Evolutionary conservation across 2,797 vertebrate genomes (phyloP), one percentile per base, ranked within the genome.

Genomic region (Anguilla pacifica): DNA sequence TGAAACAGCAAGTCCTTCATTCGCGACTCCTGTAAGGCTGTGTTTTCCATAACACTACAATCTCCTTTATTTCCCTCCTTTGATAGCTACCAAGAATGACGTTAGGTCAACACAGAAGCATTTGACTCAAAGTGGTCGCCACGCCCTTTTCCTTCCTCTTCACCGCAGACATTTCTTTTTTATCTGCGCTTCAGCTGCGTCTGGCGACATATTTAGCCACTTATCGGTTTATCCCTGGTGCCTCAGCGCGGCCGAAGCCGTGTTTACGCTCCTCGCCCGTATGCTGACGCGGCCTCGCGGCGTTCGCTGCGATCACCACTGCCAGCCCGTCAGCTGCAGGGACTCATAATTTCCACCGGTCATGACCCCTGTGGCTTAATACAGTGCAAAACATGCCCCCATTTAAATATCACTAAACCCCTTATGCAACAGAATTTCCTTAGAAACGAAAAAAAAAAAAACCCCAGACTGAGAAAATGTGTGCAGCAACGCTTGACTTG

Each of bases 371-470:
- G 79, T 49, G 72, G 70, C 72, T 46, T 79, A 88, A 85, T 61
- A 88, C 72, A 85, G 84, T 91, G 86, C 89, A 86, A 92, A 86
- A 91, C 91, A 90, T 90, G 89, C 91, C 89, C 43, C 91, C 17
- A 89, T 92, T 94, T 92, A 94, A 94, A 95, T 90, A 90, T 88
- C 87, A 88, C 88, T 93, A 94, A 94, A 93, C 91, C 93, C 89
- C 89, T 94, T 94, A 94, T 53, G 92, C 91, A 95, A 95, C 87
- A 91, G 92, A 94, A 93, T 95, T 94, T 94, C 90, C 92, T 92
- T 94, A 93, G 94, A 88, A 93, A 93, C 92, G 92, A 90, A 91
- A 94, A 92, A 92, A 84, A 86, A 83, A 93, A 94, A 95, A 95
- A 90, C 86, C 90, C 61, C 22, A 90, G 94, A 92, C 94, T 91